A percentile compares a stretch with the other conserved stretches of the same genome.
phyloP scores from a whole-genome alignment of 2,113 vertebrate species.

The Solea senegalensis region DNA sequence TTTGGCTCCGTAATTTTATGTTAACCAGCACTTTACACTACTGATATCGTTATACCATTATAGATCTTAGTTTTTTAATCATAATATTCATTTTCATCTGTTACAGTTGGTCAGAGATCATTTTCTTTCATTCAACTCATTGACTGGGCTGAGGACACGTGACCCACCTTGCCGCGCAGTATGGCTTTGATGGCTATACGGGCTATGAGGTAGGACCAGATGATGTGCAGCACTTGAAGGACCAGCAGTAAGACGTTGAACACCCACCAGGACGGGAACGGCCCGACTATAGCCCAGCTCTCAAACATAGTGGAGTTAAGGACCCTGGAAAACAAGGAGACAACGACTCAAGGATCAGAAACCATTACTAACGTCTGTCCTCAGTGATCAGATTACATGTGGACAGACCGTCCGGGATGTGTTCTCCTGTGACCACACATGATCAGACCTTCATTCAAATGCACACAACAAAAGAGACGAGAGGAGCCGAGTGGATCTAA shows the following conservation, averaged over 20 bases:
- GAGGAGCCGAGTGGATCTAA: too few relatives aligned
- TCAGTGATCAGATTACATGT: too few relatives aligned
- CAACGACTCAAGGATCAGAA: neutral
- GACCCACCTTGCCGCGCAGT: conserved; percentile 89
- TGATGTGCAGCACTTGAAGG: conserved; percentile 89
- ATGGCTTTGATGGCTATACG: conserved; percentile 91
- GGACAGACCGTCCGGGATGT: too few relatives aligned
- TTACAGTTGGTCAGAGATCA: neutral
- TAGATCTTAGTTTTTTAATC: too few relatives aligned
- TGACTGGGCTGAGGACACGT: neutral
- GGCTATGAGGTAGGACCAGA: conserved; percentile 96
- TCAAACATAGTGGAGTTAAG: conserved; percentile 95
- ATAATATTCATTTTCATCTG: too few relatives aligned
- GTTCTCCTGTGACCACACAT: too few relatives aligned
- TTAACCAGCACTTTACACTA: too few relatives aligned
- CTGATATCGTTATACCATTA: too few relatives aligned
- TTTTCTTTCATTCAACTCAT: neutral
- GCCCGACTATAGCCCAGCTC: conserved; percentile 94
- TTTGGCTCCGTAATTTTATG: too few relatives aligned
- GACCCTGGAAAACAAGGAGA: conserved; percentile 80
- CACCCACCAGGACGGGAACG: conserved; percentile 95
- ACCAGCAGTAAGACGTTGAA: conserved; percentile 90
- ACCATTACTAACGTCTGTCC: too few relatives aligned
- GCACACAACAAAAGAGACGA: too few relatives aligned
- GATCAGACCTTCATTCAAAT: too few relatives aligned